Evolutionary conservation across 2,888 invertebrate species (phyloP), one percentile per base, ranked within the genome.

Genomic region (Dexiosoma caninum): DNA sequence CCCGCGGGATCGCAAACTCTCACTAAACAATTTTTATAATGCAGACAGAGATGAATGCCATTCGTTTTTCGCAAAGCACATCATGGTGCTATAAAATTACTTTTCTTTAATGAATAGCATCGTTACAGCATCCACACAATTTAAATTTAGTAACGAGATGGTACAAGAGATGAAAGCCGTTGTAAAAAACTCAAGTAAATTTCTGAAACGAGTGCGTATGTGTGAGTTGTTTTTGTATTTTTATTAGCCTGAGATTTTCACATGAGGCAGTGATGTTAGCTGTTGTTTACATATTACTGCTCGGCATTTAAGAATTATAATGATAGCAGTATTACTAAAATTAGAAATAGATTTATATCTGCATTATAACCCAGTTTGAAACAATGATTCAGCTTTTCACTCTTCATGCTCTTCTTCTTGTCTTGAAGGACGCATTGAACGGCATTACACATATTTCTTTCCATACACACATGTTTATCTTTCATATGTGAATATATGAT

Each of bases 1-100:
- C 88, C 88, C 89, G 89, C 89, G 89, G 89, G 89, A 90, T 90
- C 89, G 87, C 87, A 90, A 89, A 89, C 89, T 90, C 90, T 90
- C 89, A 90, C 89, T 90, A 86, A 90, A 89, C 84, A 84, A 88
- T 84, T 89, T 89, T 89, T 88, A 88, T 89, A 87, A 87, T 90
- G 88, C 88, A 40, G 69, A 87, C 86, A 85, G 85, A 85, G 84
- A 84, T 84, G 84, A 85, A 81, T 81, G 83, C 67, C 79, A 14
- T 69, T 72, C 80, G 71, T 55, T 37, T 55, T 72, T 72, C 35
- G 60, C 55, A 72, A 70, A 64, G 66, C 9, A 59, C 37, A 66
- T 66, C 59, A 67, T 42, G 14, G 35, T 42, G 42, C 49, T 59
- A 55, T 75, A 60, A 67, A 67, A 67, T 32, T 19, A 55, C 55